Evolutionary conservation across 2,888 invertebrate genomes (phyloP).

Genomic region (Acronicta psi): DNA sequence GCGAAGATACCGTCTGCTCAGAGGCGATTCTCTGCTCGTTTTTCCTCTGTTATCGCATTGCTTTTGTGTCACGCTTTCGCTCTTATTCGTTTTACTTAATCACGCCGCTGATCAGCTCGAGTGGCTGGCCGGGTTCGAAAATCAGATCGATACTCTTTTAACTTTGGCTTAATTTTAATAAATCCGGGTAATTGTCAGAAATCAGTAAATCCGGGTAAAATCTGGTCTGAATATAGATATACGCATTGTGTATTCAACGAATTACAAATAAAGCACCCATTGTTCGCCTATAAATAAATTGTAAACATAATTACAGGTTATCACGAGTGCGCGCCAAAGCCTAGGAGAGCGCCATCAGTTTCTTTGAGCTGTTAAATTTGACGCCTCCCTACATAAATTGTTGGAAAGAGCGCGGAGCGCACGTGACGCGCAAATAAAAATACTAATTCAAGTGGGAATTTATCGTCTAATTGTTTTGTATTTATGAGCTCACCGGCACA

Average conservation of each 20-base stretch:
- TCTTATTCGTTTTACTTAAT: slow-evolving; percentile 84
- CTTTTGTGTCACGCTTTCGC: slow-evolving; percentile 86
- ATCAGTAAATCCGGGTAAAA: too few relatives aligned
- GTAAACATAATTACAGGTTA: slow-evolving; percentile 77
- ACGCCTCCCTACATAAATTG: slow-evolving; percentile 82
- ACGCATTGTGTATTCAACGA: slow-evolving; percentile 38
- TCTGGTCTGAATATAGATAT: slow-evolving; percentile 9
- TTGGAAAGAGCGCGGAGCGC: slow-evolving; percentile 73
- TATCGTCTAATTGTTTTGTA: slow-evolving; percentile 84
- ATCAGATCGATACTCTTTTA: slow-evolving; percentile 61
- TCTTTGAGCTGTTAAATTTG: slow-evolving; percentile 81
- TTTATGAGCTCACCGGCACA: slow-evolving; percentile 78
- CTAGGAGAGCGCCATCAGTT: slow-evolving; percentile 77
- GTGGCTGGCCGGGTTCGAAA: slow-evolving; percentile 71
- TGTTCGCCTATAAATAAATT: slow-evolving; percentile 74
- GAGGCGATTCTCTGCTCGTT: slow-evolving; percentile 84
- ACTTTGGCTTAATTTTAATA: slow-evolving; percentile 32
- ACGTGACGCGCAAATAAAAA: slow-evolving; percentile 85
- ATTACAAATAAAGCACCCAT: slow-evolving; percentile 65
- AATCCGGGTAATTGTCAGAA: slow-evolving; percentile 5
- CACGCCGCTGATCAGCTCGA: slow-evolving; percentile 76
- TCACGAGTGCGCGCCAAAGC: slow-evolving; percentile 73
- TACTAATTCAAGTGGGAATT: slow-evolving; percentile 81
- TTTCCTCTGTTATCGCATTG: slow-evolving; percentile 83
- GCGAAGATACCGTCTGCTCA: slow-evolving; percentile 83